phyloP scores from a whole-genome alignment of 2,113 vertebrate species.

The Vombatus ursinus region DNA sequence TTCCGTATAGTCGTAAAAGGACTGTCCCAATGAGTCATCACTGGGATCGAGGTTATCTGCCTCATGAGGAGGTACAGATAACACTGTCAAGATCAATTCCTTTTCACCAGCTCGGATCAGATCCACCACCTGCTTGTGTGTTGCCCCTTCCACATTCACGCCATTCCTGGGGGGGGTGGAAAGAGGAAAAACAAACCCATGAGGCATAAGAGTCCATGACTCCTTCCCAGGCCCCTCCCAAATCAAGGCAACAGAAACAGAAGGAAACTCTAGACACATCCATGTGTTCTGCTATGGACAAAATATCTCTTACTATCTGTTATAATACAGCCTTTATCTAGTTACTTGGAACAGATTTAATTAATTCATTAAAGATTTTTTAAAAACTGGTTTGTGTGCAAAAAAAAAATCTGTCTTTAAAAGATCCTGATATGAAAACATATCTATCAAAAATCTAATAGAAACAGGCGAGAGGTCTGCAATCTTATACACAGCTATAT shows the following conservation, averaged over 20 bases:
- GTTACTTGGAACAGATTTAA: background rate
- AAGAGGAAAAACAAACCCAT: slow-evolving; percentile 63
- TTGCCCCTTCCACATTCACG: slow-evolving; percentile 96
- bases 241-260: background rate
- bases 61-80: slow-evolving; percentile 95
- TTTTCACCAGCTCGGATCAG: slow-evolving; percentile 96
- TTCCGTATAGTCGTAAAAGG: slow-evolving; percentile 96
- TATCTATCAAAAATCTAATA: slow-evolving; percentile 1
- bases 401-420: slow-evolving; percentile 29
- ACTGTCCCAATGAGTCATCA: slow-evolving; percentile 92
- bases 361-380: background rate
- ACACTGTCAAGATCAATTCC: slow-evolving; percentile 94
- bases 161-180: slow-evolving; percentile 86
- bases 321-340: background rate
- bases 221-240: background rate
- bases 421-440: slow-evolving; percentile 34
- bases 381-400: slow-evolving; percentile 49
- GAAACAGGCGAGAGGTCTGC: slow-evolving; percentile 26
- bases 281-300: background rate
- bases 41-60: slow-evolving; percentile 92
- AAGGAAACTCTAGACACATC: background rate
- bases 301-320: background rate
- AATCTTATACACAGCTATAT: slow-evolving; percentile 4
- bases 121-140: slow-evolving; percentile 99
- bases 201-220: slow-evolving; percentile 60